Evolutionary conservation across 2,113 vertebrate genomes (phyloP).

Genomic region (Thomomys bottae): DNA sequence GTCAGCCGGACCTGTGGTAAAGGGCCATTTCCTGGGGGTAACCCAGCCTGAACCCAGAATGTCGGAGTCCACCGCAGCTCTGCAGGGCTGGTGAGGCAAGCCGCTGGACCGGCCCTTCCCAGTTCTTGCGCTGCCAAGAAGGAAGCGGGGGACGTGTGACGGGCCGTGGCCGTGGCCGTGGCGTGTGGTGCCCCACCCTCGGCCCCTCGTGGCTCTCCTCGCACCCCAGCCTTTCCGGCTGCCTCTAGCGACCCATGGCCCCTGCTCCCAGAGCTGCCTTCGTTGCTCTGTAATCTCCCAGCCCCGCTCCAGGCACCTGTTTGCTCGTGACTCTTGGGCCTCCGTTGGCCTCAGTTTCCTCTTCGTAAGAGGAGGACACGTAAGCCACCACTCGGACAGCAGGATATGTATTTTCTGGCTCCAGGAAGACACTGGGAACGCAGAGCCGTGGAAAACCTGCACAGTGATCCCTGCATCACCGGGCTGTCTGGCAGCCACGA

Average conservation of each 20-base stretch:
- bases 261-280: fast-evolving
- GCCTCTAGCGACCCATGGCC: neutral
- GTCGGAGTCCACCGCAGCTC: fast-evolving
- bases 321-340: fast-evolving
- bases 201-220: neutral
- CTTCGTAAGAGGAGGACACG: neutral
- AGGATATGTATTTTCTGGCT: fast-evolving
- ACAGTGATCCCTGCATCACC: neutral
- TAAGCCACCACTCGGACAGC: neutral
- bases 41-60: fast-evolving
- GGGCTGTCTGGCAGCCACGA: too few relatives aligned
- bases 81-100: neutral
- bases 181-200: fast-evolving
- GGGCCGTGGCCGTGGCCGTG: fast-evolving
- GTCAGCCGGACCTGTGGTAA: fast-evolving
- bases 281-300: neutral
- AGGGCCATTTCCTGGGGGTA: fast-evolving
- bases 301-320: fast-evolving
- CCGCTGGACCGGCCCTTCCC: fast-evolving
- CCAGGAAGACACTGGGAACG: neutral
- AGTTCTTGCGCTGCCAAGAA: neutral
- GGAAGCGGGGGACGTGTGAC: too few relatives aligned
- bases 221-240: fast-evolving
- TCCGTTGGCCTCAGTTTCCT: neutral
- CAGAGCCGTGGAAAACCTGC: neutral